A percentile compares a stretch with the other conserved stretches of the same genome.
These are phyloP conservation scores for Cordilura impudica DNA, from an alignment of 2,888 invertebrate species.

Conservation along the genomic window DNA sequence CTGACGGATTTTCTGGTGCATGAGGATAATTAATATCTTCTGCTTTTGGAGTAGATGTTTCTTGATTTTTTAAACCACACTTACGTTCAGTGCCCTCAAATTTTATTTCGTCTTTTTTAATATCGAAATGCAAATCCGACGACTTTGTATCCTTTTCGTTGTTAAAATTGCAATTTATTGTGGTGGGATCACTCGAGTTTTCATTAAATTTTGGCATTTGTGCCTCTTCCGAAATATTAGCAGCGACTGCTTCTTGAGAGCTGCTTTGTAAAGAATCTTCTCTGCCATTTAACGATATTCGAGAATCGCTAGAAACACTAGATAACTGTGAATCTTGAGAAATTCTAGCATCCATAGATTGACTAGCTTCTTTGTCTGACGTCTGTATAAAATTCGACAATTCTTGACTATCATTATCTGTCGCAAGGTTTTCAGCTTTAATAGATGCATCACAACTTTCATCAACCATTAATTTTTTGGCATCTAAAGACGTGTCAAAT, in stretches of 20 bases:
- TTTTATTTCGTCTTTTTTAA: conserved; percentile 77
- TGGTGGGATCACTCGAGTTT: conserved; percentile 69
- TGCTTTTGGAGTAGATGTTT: not conserved
- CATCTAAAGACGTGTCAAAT: not conserved
- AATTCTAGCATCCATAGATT: conserved; percentile 70
- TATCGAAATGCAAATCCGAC: conserved; percentile 73
- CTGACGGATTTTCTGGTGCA: not conserved
- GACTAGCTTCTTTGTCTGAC: conserved; percentile 62
- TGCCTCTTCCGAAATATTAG: conserved; percentile 76
- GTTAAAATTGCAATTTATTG: conserved; percentile 52
- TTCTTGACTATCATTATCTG: conserved; percentile 33
- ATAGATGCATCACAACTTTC: not conserved
- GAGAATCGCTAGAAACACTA: conserved; percentile 82
- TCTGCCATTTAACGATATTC: conserved; percentile 79
- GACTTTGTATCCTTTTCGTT: conserved; percentile 18
- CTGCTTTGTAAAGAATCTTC: conserved; percentile 72
- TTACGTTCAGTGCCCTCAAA: conserved; percentile 75
- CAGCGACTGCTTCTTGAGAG: conserved; percentile 72
- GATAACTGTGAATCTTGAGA: conserved; percentile 82
- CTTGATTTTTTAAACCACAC: conserved; percentile 32
- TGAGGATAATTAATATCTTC: conserved; percentile 13
- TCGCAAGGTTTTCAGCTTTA: conserved; percentile 1
- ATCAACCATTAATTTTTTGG: not conserved
- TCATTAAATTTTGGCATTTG: conserved; percentile 78
- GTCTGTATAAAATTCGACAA: conserved; percentile 10